Evolutionary conservation across 2,888 invertebrate species (phyloP).

Genomic region (Lasioglossum vierecki): DNA sequence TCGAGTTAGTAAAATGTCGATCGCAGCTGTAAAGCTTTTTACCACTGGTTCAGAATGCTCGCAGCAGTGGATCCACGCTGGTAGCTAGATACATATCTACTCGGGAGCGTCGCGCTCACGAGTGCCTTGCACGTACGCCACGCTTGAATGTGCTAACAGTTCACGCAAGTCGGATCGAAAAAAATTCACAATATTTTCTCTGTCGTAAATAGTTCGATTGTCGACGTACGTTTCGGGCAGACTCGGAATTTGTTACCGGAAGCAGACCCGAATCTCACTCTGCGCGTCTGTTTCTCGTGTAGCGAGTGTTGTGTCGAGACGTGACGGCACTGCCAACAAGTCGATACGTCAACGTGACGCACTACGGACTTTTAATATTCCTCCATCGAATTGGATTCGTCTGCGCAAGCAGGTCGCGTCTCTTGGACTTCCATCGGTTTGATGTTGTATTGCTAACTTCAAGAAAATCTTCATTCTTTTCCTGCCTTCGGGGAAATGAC

Average conservation of each 20-base stretch:
- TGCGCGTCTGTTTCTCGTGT: slow-evolving; percentile 12
- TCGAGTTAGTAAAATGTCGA: too few species aligned
- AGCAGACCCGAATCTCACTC: slow-evolving; percentile 3
- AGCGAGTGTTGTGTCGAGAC: slow-evolving; percentile 34
- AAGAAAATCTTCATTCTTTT: not conserved
- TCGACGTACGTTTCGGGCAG: not conserved
- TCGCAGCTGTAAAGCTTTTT: too few species aligned
- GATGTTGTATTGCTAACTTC: slow-evolving; percentile 8
- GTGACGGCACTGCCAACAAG: slow-evolving; percentile 57
- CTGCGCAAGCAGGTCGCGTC: slow-evolving; percentile 26
- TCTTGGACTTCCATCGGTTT: not conserved
- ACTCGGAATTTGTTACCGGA: slow-evolving; percentile 2
- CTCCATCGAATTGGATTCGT: slow-evolving; percentile 40
- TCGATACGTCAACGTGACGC: slow-evolving; percentile 66
- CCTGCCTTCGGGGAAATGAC: not conserved
- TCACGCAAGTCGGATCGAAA: not conserved
- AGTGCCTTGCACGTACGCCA: not conserved
- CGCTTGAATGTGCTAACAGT: not conserved
- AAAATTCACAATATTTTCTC: not conserved
- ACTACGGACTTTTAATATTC: slow-evolving; percentile 65
- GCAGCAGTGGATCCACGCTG: too few species aligned
- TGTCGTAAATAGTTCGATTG: not conserved
- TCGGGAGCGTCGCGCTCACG: not conserved
- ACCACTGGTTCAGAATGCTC: too few species aligned
- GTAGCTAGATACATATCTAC: too few species aligned